Percentiles rank a stretch among this genome's conserved stretches.
Conservation (phyloP, 2,888 invertebrate species). For the Apotomis turbidana region DNA sequence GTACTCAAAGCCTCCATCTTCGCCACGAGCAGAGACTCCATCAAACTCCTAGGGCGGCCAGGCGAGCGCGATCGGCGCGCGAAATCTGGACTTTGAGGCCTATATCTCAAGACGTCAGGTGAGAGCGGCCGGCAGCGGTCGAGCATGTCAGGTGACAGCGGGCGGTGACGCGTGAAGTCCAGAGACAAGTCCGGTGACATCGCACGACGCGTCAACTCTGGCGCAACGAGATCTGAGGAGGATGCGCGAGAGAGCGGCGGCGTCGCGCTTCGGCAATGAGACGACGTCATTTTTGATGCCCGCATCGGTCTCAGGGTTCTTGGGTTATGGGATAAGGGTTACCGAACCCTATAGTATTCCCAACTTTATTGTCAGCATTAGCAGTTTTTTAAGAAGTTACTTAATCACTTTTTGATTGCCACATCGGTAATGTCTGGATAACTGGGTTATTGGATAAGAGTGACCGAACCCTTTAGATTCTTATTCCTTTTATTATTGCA, state of each 20-base stretch:
- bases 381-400: too few species aligned
- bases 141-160: conserved; percentile 75
- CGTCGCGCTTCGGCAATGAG: conserved; percentile 78
- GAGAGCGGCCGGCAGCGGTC: conserved; percentile 68
- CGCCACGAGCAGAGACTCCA: conserved; percentile 91
- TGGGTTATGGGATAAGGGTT: neutral
- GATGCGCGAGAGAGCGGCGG: conserved; percentile 79
- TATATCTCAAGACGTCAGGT: conserved; percentile 68
- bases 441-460: neutral
- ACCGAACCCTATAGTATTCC: neutral
- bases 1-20: conserved; percentile 90
- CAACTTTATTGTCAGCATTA: too few species aligned
- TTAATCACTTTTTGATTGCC: conserved; percentile 68
- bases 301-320: conserved; percentile 60
- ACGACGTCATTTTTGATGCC: conserved; percentile 81
- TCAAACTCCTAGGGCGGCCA: conserved; percentile 88
- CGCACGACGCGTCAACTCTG: conserved; percentile 49
- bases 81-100: conserved; percentile 77
- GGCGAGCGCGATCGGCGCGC: conserved; percentile 77
- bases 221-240: conserved; percentile 67
- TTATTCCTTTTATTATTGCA: too few species aligned
- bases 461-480: neutral
- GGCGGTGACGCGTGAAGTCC: conserved; percentile 64
- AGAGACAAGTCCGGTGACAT: conserved; percentile 76
- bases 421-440: conserved; percentile 57